Base-by-base conservation (phyloP, 2,888 invertebrate species). In the Gibbula magus region DNA sequence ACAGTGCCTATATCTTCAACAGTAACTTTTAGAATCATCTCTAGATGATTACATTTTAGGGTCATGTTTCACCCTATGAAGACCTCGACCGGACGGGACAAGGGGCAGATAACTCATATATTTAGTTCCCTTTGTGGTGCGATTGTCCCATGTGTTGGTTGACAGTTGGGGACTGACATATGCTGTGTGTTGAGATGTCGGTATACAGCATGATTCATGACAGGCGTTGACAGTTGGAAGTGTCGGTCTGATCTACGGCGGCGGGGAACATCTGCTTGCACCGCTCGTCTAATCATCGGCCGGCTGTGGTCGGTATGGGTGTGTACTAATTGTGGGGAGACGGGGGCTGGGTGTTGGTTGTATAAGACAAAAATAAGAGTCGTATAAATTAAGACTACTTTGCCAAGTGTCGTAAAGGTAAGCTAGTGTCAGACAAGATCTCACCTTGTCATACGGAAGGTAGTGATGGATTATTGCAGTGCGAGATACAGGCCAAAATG, bases 51-150 rank as follows among this genome's bases (percentile, higher is more conserved):
- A 13, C 5, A 10, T 45, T 45, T 10, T 10, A 45, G 45, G 45
- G 5, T 45, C 4, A 1, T 20, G 13, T 25, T 56, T 56, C 56
- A 56, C 20, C 56, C 5, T 45, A 56, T n/a, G 20, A 25, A 10
- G 56, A 56, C 22, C 25, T 25, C 56, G 3, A 56, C 56, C 25
- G 56, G 56, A 56, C n/a, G 20, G 39, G 70, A 35, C 35, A 70
- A 35, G 20, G 70, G 70, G 70, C 35, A 70, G 70, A 70, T 35
- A 70, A 70, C 70, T 70, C 39, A 4, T 20, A 70, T 32, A 70
- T n/a, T 18, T 70, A 35, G 1, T 39, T 25, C 20, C 56, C n/a
- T 10, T 45, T 45, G 45, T 45, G 45, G 45, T 20, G 56, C 20
- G 10, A 20, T 22, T 20, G 70, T 70, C 35, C 22, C 8, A 20